Percentiles rank a stretch among this genome's conserved stretches.
These are phyloP conservation scores for Penaeus chinensis DNA, from an alignment of 1,140 invertebrate species.

Conservation along the genomic window DNA sequence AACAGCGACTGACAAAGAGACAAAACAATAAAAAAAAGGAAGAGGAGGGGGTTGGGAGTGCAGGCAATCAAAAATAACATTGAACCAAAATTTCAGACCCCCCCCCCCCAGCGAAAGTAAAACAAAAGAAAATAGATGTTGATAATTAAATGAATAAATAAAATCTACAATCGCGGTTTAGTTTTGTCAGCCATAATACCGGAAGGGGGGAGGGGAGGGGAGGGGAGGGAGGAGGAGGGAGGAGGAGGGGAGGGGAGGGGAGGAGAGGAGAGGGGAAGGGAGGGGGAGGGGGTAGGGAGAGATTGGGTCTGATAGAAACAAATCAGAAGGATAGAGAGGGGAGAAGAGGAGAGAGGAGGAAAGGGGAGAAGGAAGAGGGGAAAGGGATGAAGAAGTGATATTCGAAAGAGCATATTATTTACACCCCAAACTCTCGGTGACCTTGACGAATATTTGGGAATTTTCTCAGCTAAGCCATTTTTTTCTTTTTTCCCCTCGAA, in stretches of 20 bases:
- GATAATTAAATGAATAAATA: too few relatives aligned
- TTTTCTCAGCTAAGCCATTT: neutral
- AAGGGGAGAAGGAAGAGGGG: neutral
- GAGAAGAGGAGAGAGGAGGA: neutral
- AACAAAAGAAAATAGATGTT: too few relatives aligned
- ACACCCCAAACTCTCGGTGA: neutral
- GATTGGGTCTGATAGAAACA: neutral
- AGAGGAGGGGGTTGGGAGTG: neutral
- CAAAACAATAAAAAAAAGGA: neutral
- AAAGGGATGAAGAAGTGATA: neutral
- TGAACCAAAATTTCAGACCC: neutral
- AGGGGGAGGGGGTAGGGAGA: conserved; percentile 18
- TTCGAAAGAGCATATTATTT: neutral
- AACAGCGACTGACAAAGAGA: neutral
- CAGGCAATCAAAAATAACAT: neutral
- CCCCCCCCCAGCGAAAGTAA: neutral
- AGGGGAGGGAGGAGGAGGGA: too few relatives aligned
- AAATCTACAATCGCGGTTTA: too few relatives aligned
- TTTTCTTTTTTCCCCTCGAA: neutral
- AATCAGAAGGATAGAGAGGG: neutral
- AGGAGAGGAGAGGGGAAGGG: conserved; percentile 13
- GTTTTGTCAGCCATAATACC: neutral
- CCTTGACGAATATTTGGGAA: too few relatives aligned
- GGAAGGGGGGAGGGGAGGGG: too few relatives aligned
- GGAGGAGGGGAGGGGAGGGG: neutral